Conservation (phyloP, 2,888 invertebrate genomes). For the Muscina levida region DNA sequence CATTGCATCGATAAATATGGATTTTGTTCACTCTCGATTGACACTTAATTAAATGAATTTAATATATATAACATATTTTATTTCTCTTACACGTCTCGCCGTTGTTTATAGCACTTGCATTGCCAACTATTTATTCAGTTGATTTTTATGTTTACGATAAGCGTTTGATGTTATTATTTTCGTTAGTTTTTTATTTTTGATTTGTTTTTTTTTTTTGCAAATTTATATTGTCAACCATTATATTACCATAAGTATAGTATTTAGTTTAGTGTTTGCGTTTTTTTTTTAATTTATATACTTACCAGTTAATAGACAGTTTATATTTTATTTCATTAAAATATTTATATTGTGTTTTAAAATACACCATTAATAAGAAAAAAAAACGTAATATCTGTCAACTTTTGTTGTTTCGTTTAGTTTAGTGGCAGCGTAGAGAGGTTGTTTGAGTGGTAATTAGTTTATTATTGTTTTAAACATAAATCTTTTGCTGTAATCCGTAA, state of each 20-base stretch:
- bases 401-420: conserved; percentile 3
- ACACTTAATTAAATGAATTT: conserved; percentile 24
- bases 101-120: not conserved
- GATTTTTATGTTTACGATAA: conserved; percentile 10
- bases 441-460: not conserved
- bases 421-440: too few species aligned
- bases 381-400: conserved; percentile 2
- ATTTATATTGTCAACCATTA: not conserved
- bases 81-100: too few species aligned
- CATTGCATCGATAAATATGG: not conserved
- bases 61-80: too few species aligned
- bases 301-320: conserved; percentile 15
- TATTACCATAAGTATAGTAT: not conserved
- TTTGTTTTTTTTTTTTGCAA: not conserved
- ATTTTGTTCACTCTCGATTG: not conserved
- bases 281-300: conserved; percentile 10
- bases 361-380: too few species aligned
- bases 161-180: not conserved
- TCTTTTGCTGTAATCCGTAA: conserved; percentile 5
- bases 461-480: not conserved
- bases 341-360: too few species aligned
- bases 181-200: too few species aligned
- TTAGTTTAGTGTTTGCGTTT: not conserved
- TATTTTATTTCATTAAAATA: conserved; percentile 10
- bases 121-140: not conserved